phyloP scores from a whole-genome alignment of 2,888 invertebrate species.

The Scotopteryx bipunctaria region DNA sequence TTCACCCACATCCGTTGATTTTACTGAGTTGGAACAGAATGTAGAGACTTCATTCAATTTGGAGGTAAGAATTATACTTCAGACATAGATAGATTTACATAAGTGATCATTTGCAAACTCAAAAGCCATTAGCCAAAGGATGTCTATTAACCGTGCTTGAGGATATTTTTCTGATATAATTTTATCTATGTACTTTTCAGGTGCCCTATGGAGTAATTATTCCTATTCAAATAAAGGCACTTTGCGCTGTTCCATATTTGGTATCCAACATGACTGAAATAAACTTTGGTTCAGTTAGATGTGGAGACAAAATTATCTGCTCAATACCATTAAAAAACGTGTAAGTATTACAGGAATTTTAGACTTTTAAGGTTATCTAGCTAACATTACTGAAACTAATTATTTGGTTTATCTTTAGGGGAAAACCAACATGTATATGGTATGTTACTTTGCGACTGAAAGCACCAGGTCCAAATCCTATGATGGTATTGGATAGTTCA shows the following conservation, averaged over 20 bases:
- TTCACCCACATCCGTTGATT: slow-evolving; percentile 70
- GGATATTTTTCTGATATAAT: too few species aligned
- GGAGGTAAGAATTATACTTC: too few species aligned
- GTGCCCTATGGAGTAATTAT: slow-evolving; percentile 84
- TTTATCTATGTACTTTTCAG: too few species aligned
- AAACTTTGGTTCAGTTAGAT: slow-evolving; percentile 82
- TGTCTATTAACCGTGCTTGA: too few species aligned
- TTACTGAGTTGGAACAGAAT: slow-evolving; percentile 68
- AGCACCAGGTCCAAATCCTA: slow-evolving; percentile 57
- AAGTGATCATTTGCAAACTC: too few species aligned
- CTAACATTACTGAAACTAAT: neutral
- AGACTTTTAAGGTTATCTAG: neutral
- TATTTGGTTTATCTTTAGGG: slow-evolving; percentile 58
- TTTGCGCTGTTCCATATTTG: slow-evolving; percentile 83
- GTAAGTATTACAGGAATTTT: slow-evolving; percentile 69
- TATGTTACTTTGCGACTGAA: slow-evolving; percentile 66
- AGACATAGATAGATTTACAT: too few species aligned
- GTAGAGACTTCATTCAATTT: slow-evolving; percentile 71
- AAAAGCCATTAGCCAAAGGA: too few species aligned
- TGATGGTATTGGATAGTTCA: slow-evolving; percentile 63
- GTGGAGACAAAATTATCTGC: slow-evolving; percentile 83
- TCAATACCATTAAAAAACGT: slow-evolving; percentile 82
- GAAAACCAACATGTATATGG: slow-evolving; percentile 83
- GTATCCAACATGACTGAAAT: slow-evolving; percentile 66
- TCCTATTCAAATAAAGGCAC: slow-evolving; percentile 81